A percentile compares a stretch with the other conserved stretches of the same genome.
These are phyloP conservation scores for Diaprepes abbreviatus DNA, from an alignment of 2,888 invertebrate genomes.

Conservation along the genomic window DNA sequence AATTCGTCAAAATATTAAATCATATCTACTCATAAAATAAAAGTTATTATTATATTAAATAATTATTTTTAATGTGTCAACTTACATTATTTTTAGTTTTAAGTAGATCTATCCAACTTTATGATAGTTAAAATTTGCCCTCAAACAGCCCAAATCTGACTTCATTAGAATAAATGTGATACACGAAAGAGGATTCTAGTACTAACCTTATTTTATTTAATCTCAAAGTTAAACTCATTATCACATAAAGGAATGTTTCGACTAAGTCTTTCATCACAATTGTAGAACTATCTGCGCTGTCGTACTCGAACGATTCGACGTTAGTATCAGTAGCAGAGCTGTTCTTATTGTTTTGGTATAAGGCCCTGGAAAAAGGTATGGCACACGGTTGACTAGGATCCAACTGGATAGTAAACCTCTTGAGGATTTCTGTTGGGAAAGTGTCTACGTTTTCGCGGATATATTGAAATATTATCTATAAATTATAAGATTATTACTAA, in stretches of 20 bases:
- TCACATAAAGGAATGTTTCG: conserved; percentile 70
- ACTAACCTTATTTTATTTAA: conserved; percentile 58
- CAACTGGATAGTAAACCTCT: conserved; percentile 71
- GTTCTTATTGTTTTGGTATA: conserved; percentile 61
- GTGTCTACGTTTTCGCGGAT: conserved; percentile 60
- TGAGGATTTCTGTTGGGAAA: conserved; percentile 62
- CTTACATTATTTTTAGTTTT: no score
- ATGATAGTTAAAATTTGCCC: no score
- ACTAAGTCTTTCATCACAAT: conserved; percentile 67
- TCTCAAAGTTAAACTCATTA: conserved; percentile 68
- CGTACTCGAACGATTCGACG: conserved; percentile 68
- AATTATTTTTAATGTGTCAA: no score
- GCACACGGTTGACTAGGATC: conserved; percentile 75
- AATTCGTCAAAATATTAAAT: no score
- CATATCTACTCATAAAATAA: no score
- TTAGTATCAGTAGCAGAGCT: conserved; percentile 70
- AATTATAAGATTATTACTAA: no score
- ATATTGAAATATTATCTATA: conserved; percentile 61
- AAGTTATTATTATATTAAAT: no score
- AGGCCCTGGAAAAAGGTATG: conserved; percentile 65
- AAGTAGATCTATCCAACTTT: no score
- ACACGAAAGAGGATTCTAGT: no score
- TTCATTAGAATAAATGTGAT: no score
- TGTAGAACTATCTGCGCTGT: conserved; percentile 59
- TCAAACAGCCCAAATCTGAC: no score